These are phyloP conservation scores for Globodera ellingtonae DNA, from an alignment of 1,140 invertebrate species.

Conservation along the genomic window DNA sequence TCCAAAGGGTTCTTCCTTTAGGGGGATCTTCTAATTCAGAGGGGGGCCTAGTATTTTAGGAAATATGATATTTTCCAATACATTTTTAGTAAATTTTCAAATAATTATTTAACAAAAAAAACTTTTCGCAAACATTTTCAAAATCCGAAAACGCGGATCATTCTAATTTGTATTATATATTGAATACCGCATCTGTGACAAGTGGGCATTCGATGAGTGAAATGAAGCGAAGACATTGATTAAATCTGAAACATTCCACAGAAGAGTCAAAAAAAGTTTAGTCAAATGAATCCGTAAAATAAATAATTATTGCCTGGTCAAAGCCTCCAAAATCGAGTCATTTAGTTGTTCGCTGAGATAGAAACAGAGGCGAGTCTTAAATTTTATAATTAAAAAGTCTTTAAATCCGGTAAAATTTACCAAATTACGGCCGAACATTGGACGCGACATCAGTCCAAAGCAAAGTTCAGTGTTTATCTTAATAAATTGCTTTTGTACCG, in stretches of 20 bases:
- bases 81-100: no score
- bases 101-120: no score
- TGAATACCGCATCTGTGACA: conserved; percentile 54
- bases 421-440: conserved; percentile 36
- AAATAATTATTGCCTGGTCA: conserved; percentile 30
- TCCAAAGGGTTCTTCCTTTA: no score
- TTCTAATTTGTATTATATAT: conserved; percentile 17
- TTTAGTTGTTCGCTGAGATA: conserved; percentile 61
- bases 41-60: no score
- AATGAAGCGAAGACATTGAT: conserved; percentile 50
- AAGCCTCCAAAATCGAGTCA: conserved; percentile 47
- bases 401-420: background rate
- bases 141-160: no score
- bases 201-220: conserved; percentile 57
- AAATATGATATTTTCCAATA: no score
- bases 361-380: conserved; percentile 48
- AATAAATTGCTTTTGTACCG: conserved; percentile 16
- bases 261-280: background rate
- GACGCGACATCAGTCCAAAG: conserved; percentile 42
- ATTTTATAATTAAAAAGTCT: conserved; percentile 20
- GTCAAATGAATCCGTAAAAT: background rate
- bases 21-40: no score
- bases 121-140: no score
- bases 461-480: conserved; percentile 39
- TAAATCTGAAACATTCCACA: conserved; percentile 15